Percentiles rank a stretch among this genome's conserved stretches.
These are phyloP conservation scores for Metacarcinus magister DNA, from an alignment of 2,888 invertebrate species.

Conservation along the genomic window DNA sequence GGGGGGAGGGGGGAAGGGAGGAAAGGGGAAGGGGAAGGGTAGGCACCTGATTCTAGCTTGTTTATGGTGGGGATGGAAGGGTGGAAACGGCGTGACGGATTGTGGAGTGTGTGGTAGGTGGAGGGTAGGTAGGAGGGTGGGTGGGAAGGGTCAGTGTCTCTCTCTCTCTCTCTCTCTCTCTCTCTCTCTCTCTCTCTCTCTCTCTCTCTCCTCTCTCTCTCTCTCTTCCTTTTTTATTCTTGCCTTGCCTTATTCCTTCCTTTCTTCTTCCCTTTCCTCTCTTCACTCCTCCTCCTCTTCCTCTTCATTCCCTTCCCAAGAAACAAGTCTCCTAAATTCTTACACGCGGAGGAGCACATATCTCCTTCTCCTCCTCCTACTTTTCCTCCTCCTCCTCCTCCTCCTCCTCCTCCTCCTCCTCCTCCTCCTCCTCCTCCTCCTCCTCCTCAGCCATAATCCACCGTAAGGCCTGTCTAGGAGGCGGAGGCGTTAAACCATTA, in stretches of 20 bases:
- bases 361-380: neutral
- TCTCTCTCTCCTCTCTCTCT: neutral
- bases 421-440: conserved; percentile 12
- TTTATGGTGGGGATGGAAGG: neutral
- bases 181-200: neutral
- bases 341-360: neutral
- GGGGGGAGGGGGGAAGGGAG: neutral
- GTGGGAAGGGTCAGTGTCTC: neutral
- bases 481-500: conserved; percentile 26
- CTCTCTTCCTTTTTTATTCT: neutral
- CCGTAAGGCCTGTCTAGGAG: neutral
- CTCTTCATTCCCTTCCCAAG: neutral
- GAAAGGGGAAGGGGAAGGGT: neutral
- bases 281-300: neutral
- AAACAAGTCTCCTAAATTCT: neutral
- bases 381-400: neutral
- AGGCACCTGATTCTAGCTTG: conserved; percentile 51
- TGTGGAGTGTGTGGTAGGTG: neutral
- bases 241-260: neutral
- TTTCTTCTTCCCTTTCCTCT: too few relatives aligned
- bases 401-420: conserved; percentile 15
- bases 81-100: conserved; percentile 27
- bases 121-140: neutral
- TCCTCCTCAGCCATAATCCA: neutral
- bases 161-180: conserved; percentile 19